Evolutionary conservation across 2,888 invertebrate genomes (phyloP).

Genomic region (Ommatoiulus sabulosus): DNA sequence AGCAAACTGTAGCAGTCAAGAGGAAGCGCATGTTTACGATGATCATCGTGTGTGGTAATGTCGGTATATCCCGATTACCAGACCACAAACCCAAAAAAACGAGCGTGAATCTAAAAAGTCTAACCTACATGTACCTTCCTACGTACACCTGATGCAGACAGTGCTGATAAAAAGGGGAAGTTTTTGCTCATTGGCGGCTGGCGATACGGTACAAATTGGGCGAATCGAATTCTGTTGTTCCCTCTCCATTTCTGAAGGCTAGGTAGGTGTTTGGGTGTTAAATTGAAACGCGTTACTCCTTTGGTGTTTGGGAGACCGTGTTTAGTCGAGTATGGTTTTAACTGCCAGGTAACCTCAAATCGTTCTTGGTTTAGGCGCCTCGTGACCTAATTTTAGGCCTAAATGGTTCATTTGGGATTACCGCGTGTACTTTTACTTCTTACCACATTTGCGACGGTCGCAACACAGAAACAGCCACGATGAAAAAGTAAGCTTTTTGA

Average conservation of each 20-base stretch:
- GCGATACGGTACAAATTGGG: not conserved
- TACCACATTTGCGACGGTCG: not conserved
- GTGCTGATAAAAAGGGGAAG: not conserved
- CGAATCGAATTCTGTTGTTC: not conserved
- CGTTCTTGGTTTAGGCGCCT: slow-evolving; percentile 10
- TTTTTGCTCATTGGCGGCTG: not conserved
- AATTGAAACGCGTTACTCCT: not conserved
- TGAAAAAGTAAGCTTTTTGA: slow-evolving; percentile 14
- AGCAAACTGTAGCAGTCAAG: not conserved
- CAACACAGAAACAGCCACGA: not conserved
- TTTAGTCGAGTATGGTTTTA: not conserved
- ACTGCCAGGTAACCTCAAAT: slow-evolving; percentile 47
- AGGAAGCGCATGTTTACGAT: not conserved
- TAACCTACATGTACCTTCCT: too few species aligned
- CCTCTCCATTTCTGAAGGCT: not conserved
- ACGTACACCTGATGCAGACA: not conserved
- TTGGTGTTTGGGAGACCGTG: not conserved
- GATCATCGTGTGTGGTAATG: not conserved
- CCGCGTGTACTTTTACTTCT: not conserved
- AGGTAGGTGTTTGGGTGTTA: slow-evolving; percentile 42
- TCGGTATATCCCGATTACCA: not conserved
- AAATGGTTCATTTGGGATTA: not conserved
- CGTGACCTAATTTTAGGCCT: not conserved
- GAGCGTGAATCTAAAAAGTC: not conserved
- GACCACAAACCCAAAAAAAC: not conserved